Evolutionary conservation across 2,797 vertebrate species (phyloP).

Genomic region (Psittacula derbiana): DNA sequence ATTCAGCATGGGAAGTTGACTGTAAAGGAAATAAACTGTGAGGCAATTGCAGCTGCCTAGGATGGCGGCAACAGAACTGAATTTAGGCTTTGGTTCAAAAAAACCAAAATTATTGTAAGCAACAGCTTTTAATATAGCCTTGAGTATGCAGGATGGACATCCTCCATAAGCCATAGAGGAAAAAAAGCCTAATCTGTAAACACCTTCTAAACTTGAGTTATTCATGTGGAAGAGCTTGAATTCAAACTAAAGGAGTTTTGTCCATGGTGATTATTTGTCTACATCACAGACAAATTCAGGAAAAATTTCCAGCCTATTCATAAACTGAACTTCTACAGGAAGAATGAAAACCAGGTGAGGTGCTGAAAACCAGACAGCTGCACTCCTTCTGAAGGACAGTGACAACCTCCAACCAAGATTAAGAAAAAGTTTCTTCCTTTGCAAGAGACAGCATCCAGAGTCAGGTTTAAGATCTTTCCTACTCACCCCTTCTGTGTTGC

Average conservation of each 20-base stretch:
- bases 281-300: background rate
- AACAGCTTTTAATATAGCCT: background rate
- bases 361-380: background rate
- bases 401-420: background rate
- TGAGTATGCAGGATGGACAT: background rate
- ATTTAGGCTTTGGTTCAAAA: background rate
- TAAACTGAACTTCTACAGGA: background rate
- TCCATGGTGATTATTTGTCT: background rate
- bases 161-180: background rate
- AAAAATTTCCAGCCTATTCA: background rate
- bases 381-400: background rate
- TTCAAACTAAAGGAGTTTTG: background rate
- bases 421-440: background rate
- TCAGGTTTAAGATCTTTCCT: background rate
- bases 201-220: fast-evolving
- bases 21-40: background rate
- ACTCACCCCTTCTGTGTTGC: background rate
- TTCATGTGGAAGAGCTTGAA: background rate
- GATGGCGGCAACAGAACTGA: background rate
- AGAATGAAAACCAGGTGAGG: background rate
- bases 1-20: background rate
- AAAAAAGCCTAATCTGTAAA: background rate
- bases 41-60: background rate
- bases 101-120: background rate
- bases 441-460: background rate